Evolutionary conservation across 2,888 invertebrate genomes (phyloP).

Genomic region (Xylota segnis): DNA sequence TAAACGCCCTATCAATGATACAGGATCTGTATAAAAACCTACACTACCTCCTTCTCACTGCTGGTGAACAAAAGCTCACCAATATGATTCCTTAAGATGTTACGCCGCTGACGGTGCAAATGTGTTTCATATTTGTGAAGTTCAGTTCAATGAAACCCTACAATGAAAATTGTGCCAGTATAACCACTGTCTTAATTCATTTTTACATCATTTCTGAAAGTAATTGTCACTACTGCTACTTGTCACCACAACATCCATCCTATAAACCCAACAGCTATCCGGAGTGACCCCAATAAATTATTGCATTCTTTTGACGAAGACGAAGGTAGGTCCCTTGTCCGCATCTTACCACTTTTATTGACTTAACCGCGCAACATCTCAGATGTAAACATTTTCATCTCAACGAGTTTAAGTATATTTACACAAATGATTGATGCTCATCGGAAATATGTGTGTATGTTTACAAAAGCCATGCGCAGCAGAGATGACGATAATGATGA

Average conservation of each 20-base stretch:
- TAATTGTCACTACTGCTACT: background rate
- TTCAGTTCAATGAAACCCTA: too few species aligned
- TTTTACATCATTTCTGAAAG: too few species aligned
- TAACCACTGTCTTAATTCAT: too few species aligned
- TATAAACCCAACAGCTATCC: conserved; percentile 1
- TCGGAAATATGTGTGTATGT: conserved; percentile 32
- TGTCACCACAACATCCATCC: conserved; percentile 1
- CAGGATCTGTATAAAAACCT: too few species aligned
- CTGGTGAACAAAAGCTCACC: too few species aligned
- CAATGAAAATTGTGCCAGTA: too few species aligned
- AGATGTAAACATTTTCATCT: conserved; percentile 67
- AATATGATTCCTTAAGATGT: too few species aligned
- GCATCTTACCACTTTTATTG: conserved; percentile 45
- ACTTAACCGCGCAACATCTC: conserved; percentile 55
- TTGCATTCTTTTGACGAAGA: conserved; percentile 13
- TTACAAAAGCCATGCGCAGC: conserved; percentile 50
- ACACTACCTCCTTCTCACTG: too few species aligned
- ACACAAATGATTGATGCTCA: conserved; percentile 73
- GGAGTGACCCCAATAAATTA: conserved; percentile 46
- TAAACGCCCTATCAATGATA: too few species aligned
- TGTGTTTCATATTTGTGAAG: too few species aligned
- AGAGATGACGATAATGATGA: conserved; percentile 45
- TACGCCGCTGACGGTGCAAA: too few species aligned
- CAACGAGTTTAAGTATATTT: conserved; percentile 66
- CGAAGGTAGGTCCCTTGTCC: conserved; percentile 25